A percentile compares a stretch with the other conserved stretches of the same genome.
These are phyloP conservation scores for Caradrina kadenii DNA, from an alignment of 2,888 invertebrate species.

Conservation along the genomic window DNA sequence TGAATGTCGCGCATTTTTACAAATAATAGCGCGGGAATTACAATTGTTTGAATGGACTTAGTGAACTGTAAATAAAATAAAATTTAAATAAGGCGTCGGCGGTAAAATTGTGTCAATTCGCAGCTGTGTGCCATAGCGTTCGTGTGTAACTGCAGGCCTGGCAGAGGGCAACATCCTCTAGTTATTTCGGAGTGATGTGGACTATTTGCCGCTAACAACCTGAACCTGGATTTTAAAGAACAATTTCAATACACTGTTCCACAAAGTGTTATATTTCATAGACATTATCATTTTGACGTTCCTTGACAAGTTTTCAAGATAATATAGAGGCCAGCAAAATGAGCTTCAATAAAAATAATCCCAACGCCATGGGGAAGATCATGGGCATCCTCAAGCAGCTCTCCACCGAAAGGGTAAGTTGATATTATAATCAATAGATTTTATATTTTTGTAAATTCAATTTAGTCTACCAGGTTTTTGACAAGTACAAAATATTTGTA, in stretches of 20 bases:
- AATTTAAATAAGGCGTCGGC: constrained; percentile 63
- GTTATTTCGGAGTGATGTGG: constrained; percentile 75
- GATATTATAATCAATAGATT: constrained; percentile 6
- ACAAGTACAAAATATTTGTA: neutral
- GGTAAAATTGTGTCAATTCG: constrained; percentile 79
- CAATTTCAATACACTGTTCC: constrained; percentile 74
- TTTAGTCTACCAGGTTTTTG: neutral
- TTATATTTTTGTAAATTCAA: neutral
- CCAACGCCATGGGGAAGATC: constrained; percentile 88
- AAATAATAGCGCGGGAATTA: constrained; percentile 82
- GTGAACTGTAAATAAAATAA: constrained; percentile 65
- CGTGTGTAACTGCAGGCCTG: constrained; percentile 59
- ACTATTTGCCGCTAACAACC: constrained; percentile 76
- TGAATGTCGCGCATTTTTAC: constrained; percentile 83
- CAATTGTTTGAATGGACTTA: constrained; percentile 73
- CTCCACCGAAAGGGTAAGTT: constrained; percentile 89
- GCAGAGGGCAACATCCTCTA: constrained; percentile 57
- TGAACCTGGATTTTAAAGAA: constrained; percentile 84
- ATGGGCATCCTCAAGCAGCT: constrained; percentile 89
- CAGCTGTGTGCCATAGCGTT: constrained; percentile 68
- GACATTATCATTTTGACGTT: constrained; percentile 86
- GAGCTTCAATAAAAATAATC: constrained; percentile 90
- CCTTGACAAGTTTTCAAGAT: constrained; percentile 77
- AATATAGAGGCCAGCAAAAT: constrained; percentile 79
- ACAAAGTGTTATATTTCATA: constrained; percentile 78